Base-by-base conservation (phyloP, 2,888 invertebrate genomes). In the Oscheius sp. region DNA sequence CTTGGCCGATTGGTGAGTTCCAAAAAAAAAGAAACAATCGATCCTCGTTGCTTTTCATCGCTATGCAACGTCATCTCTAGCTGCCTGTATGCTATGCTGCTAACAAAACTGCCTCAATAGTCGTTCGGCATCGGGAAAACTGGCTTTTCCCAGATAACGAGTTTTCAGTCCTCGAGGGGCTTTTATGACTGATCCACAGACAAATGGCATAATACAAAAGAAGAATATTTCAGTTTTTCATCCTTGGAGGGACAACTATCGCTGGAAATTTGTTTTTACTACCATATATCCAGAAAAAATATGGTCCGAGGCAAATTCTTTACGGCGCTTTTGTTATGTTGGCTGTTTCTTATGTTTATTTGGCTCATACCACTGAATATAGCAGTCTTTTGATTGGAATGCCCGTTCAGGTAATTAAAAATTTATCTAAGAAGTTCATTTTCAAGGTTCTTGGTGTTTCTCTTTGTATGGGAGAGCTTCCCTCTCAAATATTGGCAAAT, bases 381-480 rank as follows among this genome's bases (percentile, higher is more conserved):
- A 63, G 73, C 25, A 74, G 74, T 52, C 68, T 85, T 18, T 69
- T 85, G 18, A 71, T 85, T 25, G 81, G 84, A 53, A 81, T 85
- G 81, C 86, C 86, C 2, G 27, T 85, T 46, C 84, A 85, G 77
- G 84, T 85, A 53, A 45, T 61, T 58, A 12, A 41, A 21, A 27
- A 9, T 45, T 16, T 12, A 45, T 45, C 9, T 45, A 45, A 45
- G 9, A 45, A 45, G 45, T 45, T 9, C 9, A 45, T 56, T 27
- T 23, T 56, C 21, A 43, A 43, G 81, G 78, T 86, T n/a, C 58
- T 82, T 53, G 85, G 82, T 13, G 79, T 82, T 21, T 83, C 82
- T 49, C 78, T 86, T 69, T 82, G 78, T 53, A 72, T 84, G 52
- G 85, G 85, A 21, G 85, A 84, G 69, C 79, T 86, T 49, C 76